Conservation (phyloP, 2,797 vertebrate genomes). For the Enteromius trimaculatus region DNA sequence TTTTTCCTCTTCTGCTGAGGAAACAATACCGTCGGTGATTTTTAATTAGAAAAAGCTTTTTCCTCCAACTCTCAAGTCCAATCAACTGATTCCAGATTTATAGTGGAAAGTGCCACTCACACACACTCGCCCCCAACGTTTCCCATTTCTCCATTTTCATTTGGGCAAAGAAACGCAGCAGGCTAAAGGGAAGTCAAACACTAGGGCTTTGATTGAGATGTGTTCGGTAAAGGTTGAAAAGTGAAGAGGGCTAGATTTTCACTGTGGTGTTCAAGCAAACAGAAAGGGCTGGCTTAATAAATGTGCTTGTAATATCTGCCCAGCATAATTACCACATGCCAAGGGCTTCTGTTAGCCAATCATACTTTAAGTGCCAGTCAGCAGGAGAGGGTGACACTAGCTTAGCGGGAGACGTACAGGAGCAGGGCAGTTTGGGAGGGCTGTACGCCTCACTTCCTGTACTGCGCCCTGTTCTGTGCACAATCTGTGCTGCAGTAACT, state of each 20-base stretch:
- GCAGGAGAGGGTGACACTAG: constrained; percentile 35
- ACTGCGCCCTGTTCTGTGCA: constrained; percentile 23
- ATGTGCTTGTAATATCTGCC: constrained; percentile 73
- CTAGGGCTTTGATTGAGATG: constrained; percentile 39
- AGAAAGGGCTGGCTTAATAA: constrained; percentile 54
- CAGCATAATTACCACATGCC: constrained; percentile 72
- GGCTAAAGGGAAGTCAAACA: constrained; percentile 32
- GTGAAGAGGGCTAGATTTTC: constrained; percentile 17
- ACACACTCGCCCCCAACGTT: neutral
- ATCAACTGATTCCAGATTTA: constrained; percentile 9
- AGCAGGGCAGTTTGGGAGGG: neutral
- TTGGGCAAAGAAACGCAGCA: constrained; percentile 23
- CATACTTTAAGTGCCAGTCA: constrained; percentile 57
- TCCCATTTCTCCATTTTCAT: constrained; percentile 5
- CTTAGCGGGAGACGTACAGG: constrained; percentile 11
- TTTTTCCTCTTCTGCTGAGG: neutral
- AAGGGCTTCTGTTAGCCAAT: constrained; percentile 60
- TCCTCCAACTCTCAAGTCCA: neutral
- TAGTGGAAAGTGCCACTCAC: constrained; percentile 19
- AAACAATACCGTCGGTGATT: constrained; percentile 9
- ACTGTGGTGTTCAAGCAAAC: constrained; percentile 39
- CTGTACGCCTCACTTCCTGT: constrained; percentile 41
- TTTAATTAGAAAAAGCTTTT: constrained; percentile 28
- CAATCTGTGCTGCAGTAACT: constrained; percentile 29
- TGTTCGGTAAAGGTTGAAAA: constrained; percentile 41